Percentiles rank a stretch among this genome's conserved stretches.
phyloP scores from a whole-genome alignment of 2,888 invertebrate species.

The Lasius fuliginosus region DNA sequence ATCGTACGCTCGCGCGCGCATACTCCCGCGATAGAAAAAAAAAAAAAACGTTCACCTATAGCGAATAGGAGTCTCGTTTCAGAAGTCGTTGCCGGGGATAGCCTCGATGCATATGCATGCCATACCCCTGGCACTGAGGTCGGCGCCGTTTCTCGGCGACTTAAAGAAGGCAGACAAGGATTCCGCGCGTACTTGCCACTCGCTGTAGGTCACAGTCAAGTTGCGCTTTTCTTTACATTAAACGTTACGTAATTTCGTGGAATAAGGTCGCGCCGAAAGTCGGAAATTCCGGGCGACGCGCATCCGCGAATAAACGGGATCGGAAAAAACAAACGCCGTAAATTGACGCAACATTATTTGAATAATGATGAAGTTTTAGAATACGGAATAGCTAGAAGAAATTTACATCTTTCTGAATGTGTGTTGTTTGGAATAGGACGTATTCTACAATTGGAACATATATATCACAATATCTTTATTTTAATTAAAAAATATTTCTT shows the following conservation, averaged over 20 bases:
- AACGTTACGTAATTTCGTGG: constrained; percentile 33
- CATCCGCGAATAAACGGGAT: neutral
- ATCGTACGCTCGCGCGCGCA: constrained; percentile 70
- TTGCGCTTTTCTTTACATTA: constrained; percentile 72
- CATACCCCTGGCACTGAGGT: constrained; percentile 62
- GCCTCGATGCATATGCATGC: constrained; percentile 72
- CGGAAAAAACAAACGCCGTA: neutral
- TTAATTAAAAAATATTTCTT: neutral
- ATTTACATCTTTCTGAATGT: neutral
- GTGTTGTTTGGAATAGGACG: neutral
- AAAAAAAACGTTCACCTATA: constrained; percentile 69
- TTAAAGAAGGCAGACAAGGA: constrained; percentile 64
- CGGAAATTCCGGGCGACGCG: constrained; percentile 15
- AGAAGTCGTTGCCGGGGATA: constrained; percentile 63
- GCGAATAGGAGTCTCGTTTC: constrained; percentile 70
- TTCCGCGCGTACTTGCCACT: constrained; percentile 63
- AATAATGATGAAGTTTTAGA: constrained; percentile 18
- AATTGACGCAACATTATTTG: constrained; percentile 21
- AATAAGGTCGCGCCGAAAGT: neutral
- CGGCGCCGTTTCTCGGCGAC: constrained; percentile 57
- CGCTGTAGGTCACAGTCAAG: constrained; percentile 80
- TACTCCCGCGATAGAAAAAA: constrained; percentile 52
- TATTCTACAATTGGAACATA: neutral
- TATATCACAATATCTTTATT: neutral
- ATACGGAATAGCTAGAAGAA: neutral